Evolutionary conservation across 2,888 invertebrate genomes (phyloP).

Genomic region (Mythimna impura): DNA sequence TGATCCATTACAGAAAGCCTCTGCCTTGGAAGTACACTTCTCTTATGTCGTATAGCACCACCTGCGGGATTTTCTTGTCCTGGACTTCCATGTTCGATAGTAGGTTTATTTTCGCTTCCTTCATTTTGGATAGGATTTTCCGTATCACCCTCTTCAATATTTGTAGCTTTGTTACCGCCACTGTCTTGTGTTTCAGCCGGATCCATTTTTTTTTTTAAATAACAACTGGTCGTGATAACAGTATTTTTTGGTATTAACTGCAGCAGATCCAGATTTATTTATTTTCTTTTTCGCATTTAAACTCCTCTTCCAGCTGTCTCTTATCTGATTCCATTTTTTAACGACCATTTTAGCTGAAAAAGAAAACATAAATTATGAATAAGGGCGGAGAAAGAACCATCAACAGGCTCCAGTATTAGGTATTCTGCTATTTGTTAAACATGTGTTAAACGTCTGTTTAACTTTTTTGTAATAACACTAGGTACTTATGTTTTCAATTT

Average conservation of each 20-base stretch:
- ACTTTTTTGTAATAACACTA: neutral
- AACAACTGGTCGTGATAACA: neutral
- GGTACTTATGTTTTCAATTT: neutral
- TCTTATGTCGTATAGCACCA: conserved; percentile 27
- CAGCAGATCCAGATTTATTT: conserved; percentile 7
- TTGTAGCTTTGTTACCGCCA: neutral
- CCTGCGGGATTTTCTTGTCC: conserved; percentile 42
- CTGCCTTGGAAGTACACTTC: conserved; percentile 19
- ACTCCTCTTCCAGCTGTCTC: conserved; percentile 4
- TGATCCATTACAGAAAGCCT: conserved; percentile 3
- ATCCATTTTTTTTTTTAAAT: too few relatives aligned
- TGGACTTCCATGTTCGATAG: conserved; percentile 31
- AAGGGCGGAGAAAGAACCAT: conserved; percentile 3
- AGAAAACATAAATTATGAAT: conserved; percentile 4
- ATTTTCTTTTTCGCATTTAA: conserved; percentile 2
- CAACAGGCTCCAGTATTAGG: conserved; percentile 4
- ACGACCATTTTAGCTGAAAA: conserved; percentile 7
- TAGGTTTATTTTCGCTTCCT: conserved; percentile 15
- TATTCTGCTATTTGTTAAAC: neutral
- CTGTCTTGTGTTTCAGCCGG: conserved; percentile 1
- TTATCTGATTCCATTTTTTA: conserved; percentile 2
- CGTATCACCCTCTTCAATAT: conserved; percentile 1
- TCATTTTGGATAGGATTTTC: conserved; percentile 19
- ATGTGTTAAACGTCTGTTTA: neutral
- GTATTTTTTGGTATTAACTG: conserved; percentile 2